phyloP scores from a whole-genome alignment of 1,140 invertebrate genomes.

The Aphelinus certus region DNA sequence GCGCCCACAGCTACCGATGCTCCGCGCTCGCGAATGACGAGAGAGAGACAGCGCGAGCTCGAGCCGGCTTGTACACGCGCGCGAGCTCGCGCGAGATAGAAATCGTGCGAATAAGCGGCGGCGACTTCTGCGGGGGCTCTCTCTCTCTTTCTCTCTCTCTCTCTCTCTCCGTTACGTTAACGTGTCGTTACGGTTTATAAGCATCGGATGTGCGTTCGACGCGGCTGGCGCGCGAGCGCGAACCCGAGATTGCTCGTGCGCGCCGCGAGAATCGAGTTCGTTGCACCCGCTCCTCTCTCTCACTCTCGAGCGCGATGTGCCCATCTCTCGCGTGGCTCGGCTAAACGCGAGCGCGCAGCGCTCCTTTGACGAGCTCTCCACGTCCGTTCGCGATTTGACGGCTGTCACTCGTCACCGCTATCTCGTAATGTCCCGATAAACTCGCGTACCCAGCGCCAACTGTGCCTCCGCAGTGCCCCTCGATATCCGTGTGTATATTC shows the following conservation, averaged over 20 bases:
- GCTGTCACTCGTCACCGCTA: constrained; percentile 25
- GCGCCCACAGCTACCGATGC: too few relatives aligned
- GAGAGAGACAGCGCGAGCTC: background rate
- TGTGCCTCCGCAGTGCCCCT: background rate
- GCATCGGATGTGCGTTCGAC: constrained; percentile 56
- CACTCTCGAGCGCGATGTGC: too few relatives aligned
- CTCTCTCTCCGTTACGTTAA: constrained; percentile 57
- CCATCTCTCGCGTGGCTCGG: background rate
- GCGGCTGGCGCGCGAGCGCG: constrained; percentile 30
- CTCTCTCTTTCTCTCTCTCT: too few relatives aligned
- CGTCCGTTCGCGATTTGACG: constrained; percentile 11
- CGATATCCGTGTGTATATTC: background rate
- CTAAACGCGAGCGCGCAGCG: background rate
- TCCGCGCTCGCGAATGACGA: background rate
- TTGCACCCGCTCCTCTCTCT: constrained; percentile 20
- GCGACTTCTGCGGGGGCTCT: too few relatives aligned
- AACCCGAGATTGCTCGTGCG: background rate
- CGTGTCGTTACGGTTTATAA: constrained; percentile 63
- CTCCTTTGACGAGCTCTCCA: constrained; percentile 24
- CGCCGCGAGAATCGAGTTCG: constrained; percentile 14
- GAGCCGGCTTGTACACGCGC: background rate
- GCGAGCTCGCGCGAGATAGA: background rate
- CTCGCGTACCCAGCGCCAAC: background rate
- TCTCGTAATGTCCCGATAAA: constrained; percentile 28
- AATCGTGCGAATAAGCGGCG: background rate